phyloP scores from a whole-genome alignment of 2,888 invertebrate species.

The Caenorhabditis japonica region DNA sequence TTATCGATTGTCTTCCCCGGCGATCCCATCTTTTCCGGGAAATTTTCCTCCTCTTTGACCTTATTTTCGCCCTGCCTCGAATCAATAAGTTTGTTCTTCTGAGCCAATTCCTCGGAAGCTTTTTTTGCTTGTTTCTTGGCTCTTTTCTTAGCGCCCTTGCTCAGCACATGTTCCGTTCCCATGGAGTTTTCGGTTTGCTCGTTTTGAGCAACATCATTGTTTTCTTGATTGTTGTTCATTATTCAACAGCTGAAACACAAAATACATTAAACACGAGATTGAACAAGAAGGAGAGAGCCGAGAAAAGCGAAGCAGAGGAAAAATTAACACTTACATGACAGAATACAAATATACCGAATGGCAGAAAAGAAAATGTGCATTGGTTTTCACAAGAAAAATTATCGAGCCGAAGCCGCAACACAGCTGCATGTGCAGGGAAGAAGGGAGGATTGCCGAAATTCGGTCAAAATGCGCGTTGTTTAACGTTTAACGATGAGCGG shows the following conservation, averaged over 20 bases:
- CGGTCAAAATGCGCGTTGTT: too few species aligned
- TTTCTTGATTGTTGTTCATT: conserved; percentile 18
- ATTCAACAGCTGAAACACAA: conserved; percentile 16
- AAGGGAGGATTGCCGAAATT: too few species aligned
- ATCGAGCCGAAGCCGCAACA: too few species aligned
- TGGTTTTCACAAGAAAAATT: conserved; percentile 2
- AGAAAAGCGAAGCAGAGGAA: conserved; percentile 12
- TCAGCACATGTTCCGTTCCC: conserved; percentile 3
- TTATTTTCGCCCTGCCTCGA: too few species aligned
- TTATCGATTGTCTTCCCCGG: background rate
- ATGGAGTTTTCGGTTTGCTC: background rate
- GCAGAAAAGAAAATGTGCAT: conserved; percentile 33
- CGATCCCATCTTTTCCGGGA: background rate
- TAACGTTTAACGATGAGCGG: too few species aligned
- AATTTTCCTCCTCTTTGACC: background rate
- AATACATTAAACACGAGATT: background rate
- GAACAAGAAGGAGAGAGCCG: conserved; percentile 2
- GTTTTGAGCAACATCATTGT: background rate
- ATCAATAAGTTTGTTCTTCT: too few species aligned
- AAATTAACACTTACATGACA: background rate
- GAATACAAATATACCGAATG: background rate
- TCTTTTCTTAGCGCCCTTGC: conserved; percentile 32
- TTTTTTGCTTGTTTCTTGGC: conserved; percentile 37
- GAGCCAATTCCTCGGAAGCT: background rate
- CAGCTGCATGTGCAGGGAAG: too few species aligned